These are phyloP conservation scores for Lasioglossum albipes DNA, from an alignment of 1,140 invertebrate genomes.

Conservation along the genomic window DNA sequence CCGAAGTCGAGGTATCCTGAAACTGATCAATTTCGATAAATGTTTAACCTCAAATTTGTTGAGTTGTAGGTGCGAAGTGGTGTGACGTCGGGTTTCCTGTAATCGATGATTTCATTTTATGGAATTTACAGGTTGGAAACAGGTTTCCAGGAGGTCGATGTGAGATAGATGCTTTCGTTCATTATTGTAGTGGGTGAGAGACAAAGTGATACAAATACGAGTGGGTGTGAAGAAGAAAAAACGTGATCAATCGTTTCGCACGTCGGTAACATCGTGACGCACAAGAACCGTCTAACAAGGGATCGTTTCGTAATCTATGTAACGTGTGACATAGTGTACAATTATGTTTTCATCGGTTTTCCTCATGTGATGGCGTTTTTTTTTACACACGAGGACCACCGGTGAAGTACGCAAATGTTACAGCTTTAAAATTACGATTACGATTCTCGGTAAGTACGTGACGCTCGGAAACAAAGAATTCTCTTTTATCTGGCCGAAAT, in stretches of 20 bases:
- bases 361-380: background rate
- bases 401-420: background rate
- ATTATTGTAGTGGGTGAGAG: background rate
- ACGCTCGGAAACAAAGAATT: background rate
- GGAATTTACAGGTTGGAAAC: too few species aligned
- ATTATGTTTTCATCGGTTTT: background rate
- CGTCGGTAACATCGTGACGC: slow-evolving; percentile 1
- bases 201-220: background rate
- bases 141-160: too few species aligned
- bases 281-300: background rate
- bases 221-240: background rate
- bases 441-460: background rate
- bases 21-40: background rate
- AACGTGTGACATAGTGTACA: background rate
- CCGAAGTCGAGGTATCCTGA: background rate
- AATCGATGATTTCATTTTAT: too few species aligned
- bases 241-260: background rate
- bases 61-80: too few species aligned
- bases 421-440: background rate
- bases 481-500: background rate
- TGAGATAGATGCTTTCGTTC: background rate
- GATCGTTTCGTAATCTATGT: background rate
- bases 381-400: background rate
- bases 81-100: too few species aligned
- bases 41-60: too few species aligned